A percentile compares a stretch with the other conserved stretches of the same genome.
These are phyloP conservation scores for Micropoecilia bifurca DNA, from an alignment of 2,797 vertebrate species.

Conservation along the genomic window DNA sequence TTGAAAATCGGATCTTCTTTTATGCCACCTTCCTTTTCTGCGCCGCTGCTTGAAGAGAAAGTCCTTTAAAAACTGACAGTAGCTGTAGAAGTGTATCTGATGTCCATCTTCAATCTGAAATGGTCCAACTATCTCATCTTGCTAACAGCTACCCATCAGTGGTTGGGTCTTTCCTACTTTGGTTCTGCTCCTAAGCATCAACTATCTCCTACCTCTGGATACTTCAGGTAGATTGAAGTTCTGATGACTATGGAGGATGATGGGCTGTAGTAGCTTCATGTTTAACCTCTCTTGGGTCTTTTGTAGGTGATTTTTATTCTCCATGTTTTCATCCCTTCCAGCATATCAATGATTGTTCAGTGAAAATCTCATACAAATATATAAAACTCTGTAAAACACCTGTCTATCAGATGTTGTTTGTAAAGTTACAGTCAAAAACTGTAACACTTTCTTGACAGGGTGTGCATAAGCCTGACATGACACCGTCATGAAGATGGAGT, in stretches of 20 bases:
- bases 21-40: not conserved
- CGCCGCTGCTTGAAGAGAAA: not conserved
- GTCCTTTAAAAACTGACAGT: not conserved
- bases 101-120: not conserved
- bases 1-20: not conserved
- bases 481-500: no score
- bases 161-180: not conserved
- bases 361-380: not conserved
- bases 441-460: no score
- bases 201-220: not conserved
- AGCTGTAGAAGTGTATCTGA: not conserved
- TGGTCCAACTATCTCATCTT: not conserved
- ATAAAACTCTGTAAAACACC: not conserved
- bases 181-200: not conserved
- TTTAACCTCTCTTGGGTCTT: not conserved
- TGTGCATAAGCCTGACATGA: no score
- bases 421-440: no score
- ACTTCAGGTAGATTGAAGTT: not conserved
- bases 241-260: not conserved
- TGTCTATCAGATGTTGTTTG: not conserved
- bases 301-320: not conserved
- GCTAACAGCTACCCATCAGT: not conserved
- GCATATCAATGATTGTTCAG: not conserved
- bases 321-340: not conserved
- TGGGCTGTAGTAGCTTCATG: not conserved